Evolutionary conservation across 2,797 vertebrate species (phyloP), one percentile per base, ranked within the genome.

Genomic region (Anniella stebbinsi): DNA sequence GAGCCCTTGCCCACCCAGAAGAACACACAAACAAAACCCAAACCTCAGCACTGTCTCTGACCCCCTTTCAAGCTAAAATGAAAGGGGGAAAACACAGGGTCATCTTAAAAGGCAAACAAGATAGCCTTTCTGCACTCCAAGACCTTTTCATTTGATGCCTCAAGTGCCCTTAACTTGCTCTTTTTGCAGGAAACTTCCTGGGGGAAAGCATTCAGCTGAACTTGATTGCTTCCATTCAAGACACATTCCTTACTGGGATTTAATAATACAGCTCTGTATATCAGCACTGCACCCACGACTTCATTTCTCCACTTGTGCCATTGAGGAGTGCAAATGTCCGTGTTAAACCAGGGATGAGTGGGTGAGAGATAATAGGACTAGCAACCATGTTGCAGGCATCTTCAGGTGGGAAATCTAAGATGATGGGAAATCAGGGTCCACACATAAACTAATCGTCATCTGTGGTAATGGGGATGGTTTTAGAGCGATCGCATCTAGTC

Each of bases 11-110:
- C 80, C 85, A 92, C 41, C 41, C 82, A 86, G 87, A 87, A 72
- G 80, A 91, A 73, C 23, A 84, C 63, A 86, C 82, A 83, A 89
- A 92, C 41, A 84, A 87, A 92, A 45, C 41, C 38, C 73, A 87
- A 80, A 41, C 38, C 33, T 77, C 10, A 69, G 69, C 23, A n/a
- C 36, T 25, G n/a, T 48, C 30, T 69, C 45, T 92, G 33, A 60
- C 63, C 70, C 30, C 36, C 57, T 87, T 84, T 28, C 60, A 80
- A 78, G 86, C 63, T 69, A 54, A 54, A 63, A 76, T 80, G 38
- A 36, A 67, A 80, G 15, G 15, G 17, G 41, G n/a, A 85, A 10
- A 70, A 85, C 67, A 57, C 72, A 82, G 41, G 33, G 21, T 33
- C 36, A 67, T 36, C 86, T 80, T 80, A 72, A 84, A 87, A 92